Evolutionary conservation across 2,888 invertebrate species (phyloP).

Genomic region (Chrysolina haemoptera): DNA sequence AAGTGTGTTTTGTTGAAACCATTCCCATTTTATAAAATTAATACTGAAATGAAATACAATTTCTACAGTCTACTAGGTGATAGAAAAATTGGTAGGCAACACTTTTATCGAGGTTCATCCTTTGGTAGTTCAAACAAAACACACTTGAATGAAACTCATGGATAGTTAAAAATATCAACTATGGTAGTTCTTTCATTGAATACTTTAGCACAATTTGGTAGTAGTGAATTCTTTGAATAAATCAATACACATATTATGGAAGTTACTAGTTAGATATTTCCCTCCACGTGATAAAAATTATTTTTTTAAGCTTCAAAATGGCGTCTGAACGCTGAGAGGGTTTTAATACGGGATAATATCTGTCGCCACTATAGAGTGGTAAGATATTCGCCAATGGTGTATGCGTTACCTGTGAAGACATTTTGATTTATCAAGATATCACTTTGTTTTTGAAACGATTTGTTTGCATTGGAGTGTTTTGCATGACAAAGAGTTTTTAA

Average conservation of each 20-base stretch:
- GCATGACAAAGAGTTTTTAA: constrained; percentile 7
- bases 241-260: constrained; percentile 49
- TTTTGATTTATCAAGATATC: constrained; percentile 54
- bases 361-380: constrained; percentile 60
- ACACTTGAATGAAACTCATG: background rate
- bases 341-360: constrained; percentile 63
- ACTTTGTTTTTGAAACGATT: constrained; percentile 29
- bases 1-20: background rate
- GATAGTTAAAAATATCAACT: constrained; percentile 13
- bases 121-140: constrained; percentile 10
- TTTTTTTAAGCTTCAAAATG: constrained; percentile 65
- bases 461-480: constrained; percentile 7
- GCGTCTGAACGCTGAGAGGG: constrained; percentile 55
- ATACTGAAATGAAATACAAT: background rate
- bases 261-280: constrained; percentile 60
- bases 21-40: background rate
- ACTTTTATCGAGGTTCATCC: background rate
- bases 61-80: background rate
- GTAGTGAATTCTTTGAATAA: constrained; percentile 52
- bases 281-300: constrained; percentile 68
- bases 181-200: constrained; percentile 28
- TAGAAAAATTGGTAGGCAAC: background rate
- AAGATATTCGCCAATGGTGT: constrained; percentile 64
- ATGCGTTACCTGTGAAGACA: constrained; percentile 65
- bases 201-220: constrained; percentile 59